These are phyloP conservation scores for Microctonus hyperodae DNA, from an alignment of 2,888 invertebrate species.

Conservation along the genomic window DNA sequence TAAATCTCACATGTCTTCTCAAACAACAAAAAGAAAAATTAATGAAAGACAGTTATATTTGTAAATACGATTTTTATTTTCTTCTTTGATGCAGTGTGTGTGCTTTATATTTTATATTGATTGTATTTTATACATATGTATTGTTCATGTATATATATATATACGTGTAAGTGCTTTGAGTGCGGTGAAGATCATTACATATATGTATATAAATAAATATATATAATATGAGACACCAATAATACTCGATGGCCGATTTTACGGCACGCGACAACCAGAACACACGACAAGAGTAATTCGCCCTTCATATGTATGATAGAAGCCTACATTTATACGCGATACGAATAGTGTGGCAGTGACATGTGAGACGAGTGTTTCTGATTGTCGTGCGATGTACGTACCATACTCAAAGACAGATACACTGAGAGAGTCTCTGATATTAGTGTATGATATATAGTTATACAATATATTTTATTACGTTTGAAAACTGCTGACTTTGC, in stretches of 20 bases:
- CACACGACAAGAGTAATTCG: constrained; percentile 36
- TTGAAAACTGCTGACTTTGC: constrained; percentile 11
- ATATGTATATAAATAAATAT: no score
- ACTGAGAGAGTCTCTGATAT: constrained; percentile 8
- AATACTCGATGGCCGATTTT: constrained; percentile 26
- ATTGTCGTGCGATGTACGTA: constrained; percentile 47
- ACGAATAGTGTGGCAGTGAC: constrained; percentile 55
- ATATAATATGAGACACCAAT: constrained; percentile 14
- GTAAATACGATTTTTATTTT: no score
- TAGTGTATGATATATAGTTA: not conserved
- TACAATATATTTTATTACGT: not conserved
- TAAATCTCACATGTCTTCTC: no score
- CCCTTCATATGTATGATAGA: constrained; percentile 51
- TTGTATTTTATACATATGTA: constrained; percentile 30
- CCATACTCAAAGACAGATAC: constrained; percentile 32
- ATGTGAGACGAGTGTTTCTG: constrained; percentile 62
- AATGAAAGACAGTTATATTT: no score
- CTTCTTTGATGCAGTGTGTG: constrained; percentile 30
- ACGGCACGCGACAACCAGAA: constrained; percentile 51
- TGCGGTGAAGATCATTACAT: constrained; percentile 1
- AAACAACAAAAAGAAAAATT: no score
- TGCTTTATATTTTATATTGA: constrained; percentile 28
- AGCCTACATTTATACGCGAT: constrained; percentile 31
- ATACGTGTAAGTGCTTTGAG: constrained; percentile 23
- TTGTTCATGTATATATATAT: constrained; percentile 39